phyloP scores from a whole-genome alignment of 2,888 invertebrate genomes.

The Tenthredo livida region DNA sequence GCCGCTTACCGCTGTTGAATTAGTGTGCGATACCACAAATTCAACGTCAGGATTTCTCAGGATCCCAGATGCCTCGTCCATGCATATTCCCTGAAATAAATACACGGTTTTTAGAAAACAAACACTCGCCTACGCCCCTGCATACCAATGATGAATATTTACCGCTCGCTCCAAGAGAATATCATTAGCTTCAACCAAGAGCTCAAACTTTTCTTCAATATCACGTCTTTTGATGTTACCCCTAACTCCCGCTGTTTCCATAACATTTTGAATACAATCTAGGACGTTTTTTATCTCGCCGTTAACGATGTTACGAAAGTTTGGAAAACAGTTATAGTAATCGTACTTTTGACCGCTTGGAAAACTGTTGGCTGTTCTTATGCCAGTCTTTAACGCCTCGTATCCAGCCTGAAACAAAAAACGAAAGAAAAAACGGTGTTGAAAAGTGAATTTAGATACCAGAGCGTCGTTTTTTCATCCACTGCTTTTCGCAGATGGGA shows the following conservation, averaged over 20 bases:
- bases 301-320: constrained; percentile 85
- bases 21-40: constrained; percentile 79
- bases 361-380: constrained; percentile 85
- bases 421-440: constrained; percentile 11
- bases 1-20: constrained; percentile 79
- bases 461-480: neutral
- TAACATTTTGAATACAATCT: constrained; percentile 80
- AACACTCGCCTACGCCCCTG: constrained; percentile 17
- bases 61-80: constrained; percentile 85
- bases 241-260: constrained; percentile 80
- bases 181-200: constrained; percentile 91
- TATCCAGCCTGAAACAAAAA: constrained; percentile 83
- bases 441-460: neutral
- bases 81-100: constrained; percentile 73
- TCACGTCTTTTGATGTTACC: constrained; percentile 81
- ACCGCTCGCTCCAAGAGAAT: constrained; percentile 89
- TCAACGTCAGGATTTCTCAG: constrained; percentile 80
- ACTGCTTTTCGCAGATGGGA: neutral
- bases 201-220: constrained; percentile 86
- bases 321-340: constrained; percentile 88
- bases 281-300: constrained; percentile 84
- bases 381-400: constrained; percentile 83
- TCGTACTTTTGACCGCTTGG: constrained; percentile 87
- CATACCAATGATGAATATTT: constrained; percentile 39
- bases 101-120: constrained; percentile 14